These are phyloP conservation scores for Phyllotreta cruciferae DNA, from an alignment of 2,888 invertebrate genomes.

Conservation along the genomic window DNA sequence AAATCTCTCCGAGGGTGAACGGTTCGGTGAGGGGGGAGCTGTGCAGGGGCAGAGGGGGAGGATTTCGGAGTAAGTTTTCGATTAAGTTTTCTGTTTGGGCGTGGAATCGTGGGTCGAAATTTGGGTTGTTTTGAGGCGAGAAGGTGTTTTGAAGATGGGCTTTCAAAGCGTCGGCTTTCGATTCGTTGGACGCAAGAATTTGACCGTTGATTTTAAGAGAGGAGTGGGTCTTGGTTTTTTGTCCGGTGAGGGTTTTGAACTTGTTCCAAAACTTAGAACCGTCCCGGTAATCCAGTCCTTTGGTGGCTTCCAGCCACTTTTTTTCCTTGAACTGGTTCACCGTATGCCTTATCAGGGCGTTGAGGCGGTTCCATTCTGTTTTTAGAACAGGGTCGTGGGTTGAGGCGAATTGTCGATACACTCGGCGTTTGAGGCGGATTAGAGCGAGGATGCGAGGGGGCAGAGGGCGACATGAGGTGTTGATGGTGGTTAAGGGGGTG, in stretches of 20 bases:
- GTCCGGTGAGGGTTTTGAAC: not conserved
- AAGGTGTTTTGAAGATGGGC: not conserved
- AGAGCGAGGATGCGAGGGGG: too few relatives aligned
- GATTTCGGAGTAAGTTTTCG: too few relatives aligned
- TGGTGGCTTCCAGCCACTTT: not conserved
- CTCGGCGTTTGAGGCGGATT: too few relatives aligned
- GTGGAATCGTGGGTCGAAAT: too few relatives aligned
- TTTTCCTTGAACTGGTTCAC: not conserved
- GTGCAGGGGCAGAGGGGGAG: too few relatives aligned
- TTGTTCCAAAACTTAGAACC: conserved; percentile 2
- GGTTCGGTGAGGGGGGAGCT: too few relatives aligned
- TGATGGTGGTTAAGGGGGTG: too few relatives aligned
- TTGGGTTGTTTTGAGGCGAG: too few relatives aligned
- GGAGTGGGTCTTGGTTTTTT: conserved; percentile 1
- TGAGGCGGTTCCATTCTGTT: not conserved
- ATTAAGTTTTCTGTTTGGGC: too few relatives aligned
- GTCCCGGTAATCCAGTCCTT: not conserved
- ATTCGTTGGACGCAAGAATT: not conserved
- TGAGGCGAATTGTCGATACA: not conserved
- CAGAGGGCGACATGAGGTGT: too few relatives aligned
- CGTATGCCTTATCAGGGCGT: not conserved
- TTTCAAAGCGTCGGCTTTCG: not conserved
- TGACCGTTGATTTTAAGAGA: not conserved
- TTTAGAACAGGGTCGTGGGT: not conserved
- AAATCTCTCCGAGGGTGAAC: too few relatives aligned